Evolutionary conservation across 2,113 vertebrate genomes (phyloP), one percentile per base, ranked within the genome.

Genomic region (Siniperca chuatsi): DNA sequence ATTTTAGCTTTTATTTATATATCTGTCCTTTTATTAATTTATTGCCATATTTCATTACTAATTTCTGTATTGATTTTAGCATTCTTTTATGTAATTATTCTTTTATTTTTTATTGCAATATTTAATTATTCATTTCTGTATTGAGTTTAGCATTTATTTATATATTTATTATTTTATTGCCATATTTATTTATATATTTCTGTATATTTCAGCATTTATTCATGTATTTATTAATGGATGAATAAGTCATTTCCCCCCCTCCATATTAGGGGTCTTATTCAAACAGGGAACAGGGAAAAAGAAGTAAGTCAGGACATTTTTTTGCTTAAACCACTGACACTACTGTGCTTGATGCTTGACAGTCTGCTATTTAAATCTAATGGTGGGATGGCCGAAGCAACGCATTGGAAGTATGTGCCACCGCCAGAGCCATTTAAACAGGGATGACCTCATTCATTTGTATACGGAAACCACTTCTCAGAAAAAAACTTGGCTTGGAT

Each of bases 371-470:
- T 78, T 67, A 10, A 20, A 62, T 65, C 23, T 61, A 60, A 81
- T 6, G 40, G 21, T 58, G 8, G 29, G 20, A 55, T 4, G 40
- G 20, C 13, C 75, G 55, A 66, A 61, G 62, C 75, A 37, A 82
- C 55, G 58, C 69, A 37, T 37, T 74, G 44, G 52, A 61, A 15
- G 60, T 44, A n/a, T 75, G 44, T 25, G 8, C 16, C 74, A 60
- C 46, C 29, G 50, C 52, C 25, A 50, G 29, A 67, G 79, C 37
- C 57, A n/a, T 82, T 82, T 87, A 67, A 83, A 79, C 75, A 69
- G 60, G 4, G 57, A 76, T 84, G 75, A 88, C 46, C 75, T 89
- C 75, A 86, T 83, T 21, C 23, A 13, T 82, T 87, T 87, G 60
- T 64, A 10, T 29, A 81, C 58, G 48, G 71, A 89, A 89, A 83